A percentile compares a stretch with the other conserved stretches of the same genome.
These are phyloP conservation scores for Petroica traversi DNA, from an alignment of 2,113 vertebrate genomes.

Conservation along the genomic window DNA sequence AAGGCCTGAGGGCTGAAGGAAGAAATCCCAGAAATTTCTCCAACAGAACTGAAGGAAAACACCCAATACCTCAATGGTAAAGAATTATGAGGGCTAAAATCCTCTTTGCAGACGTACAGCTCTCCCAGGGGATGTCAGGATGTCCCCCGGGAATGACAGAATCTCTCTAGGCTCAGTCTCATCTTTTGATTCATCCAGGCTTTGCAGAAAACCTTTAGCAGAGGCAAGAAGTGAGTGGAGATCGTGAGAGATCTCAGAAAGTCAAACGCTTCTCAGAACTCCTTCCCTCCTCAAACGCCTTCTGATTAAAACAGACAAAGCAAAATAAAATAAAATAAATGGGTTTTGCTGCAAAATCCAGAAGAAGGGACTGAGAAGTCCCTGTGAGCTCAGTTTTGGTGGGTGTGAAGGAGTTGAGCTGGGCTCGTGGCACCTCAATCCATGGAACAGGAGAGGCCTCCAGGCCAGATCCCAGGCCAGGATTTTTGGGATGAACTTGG, in stretches of 20 bases:
- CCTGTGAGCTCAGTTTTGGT: background rate
- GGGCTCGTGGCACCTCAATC: background rate
- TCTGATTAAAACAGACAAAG: background rate
- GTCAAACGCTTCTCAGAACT: background rate
- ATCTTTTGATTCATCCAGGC: background rate
- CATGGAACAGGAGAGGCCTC: background rate
- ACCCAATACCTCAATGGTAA: fast-evolving
- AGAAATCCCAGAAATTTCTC: background rate
- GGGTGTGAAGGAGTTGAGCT: background rate
- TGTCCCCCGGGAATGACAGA: background rate
- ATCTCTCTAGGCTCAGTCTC: background rate
- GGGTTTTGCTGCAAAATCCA: background rate
- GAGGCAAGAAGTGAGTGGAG: background rate
- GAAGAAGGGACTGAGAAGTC: background rate
- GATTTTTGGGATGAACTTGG: background rate
- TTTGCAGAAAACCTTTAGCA: background rate
- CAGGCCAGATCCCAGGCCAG: background rate
- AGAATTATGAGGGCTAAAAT: background rate
- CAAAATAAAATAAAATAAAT: background rate
- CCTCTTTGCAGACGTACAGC: background rate
- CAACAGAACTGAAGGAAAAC: background rate
- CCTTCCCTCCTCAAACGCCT: too few relatives aligned
- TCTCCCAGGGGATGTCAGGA: background rate
- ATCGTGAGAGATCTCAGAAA: background rate
- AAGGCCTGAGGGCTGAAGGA: background rate